Evolutionary conservation across 2,113 vertebrate species (phyloP).

Genomic region (Oryzias javanicus): DNA sequence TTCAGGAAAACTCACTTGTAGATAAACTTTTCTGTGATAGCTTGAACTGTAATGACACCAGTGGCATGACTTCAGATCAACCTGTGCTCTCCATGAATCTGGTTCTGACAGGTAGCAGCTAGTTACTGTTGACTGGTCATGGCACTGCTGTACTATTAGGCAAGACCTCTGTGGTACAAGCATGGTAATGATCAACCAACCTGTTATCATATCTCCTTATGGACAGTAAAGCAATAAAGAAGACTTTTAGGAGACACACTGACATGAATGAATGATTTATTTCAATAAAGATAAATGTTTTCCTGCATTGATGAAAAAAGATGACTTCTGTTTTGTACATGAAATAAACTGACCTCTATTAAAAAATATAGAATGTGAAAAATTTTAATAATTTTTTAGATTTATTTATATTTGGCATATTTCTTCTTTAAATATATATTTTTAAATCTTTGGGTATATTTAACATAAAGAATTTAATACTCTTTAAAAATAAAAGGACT

Average conservation of each 20-base stretch:
- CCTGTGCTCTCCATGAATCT: conserved; percentile 15
- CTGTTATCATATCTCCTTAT: conserved; percentile 7
- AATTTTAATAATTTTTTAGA: conserved; percentile 21
- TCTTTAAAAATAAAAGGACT: conserved; percentile 44
- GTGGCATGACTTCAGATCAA: neutral
- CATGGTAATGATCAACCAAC: conserved; percentile 47
- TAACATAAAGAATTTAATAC: neutral
- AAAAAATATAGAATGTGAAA: neutral
- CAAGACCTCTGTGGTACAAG: conserved; percentile 23
- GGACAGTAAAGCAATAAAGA: neutral
- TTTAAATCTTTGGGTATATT: neutral
- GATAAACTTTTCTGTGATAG: no score
- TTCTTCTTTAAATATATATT: conserved; percentile 17
- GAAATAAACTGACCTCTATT: neutral
- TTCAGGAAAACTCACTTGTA: no score
- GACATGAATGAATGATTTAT: conserved; percentile 6
- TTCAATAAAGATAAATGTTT: conserved; percentile 37
- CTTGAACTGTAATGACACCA: neutral
- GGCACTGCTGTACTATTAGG: conserved; percentile 21
- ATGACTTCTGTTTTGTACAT: neutral
- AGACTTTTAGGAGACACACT: conserved; percentile 5
- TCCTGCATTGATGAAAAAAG: conserved; percentile 3
- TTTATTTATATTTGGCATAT: conserved; percentile 50
- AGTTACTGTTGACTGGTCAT: conserved; percentile 20
- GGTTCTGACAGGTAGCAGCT: conserved; percentile 14